Base-by-base conservation (phyloP, 2,888 invertebrate species). In the Erebia ligea region DNA sequence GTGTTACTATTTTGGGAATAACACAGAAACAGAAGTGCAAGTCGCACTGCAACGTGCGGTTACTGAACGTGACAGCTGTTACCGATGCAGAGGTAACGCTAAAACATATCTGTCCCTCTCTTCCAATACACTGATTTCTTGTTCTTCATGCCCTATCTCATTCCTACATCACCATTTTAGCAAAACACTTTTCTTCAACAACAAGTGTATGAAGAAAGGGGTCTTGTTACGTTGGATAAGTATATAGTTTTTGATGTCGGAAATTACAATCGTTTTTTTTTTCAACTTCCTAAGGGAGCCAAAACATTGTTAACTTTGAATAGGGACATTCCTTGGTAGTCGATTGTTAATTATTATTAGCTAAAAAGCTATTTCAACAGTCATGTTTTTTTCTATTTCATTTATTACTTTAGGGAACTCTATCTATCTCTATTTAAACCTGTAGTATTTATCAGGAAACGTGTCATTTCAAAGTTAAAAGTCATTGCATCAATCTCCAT, bases 61-160 rank as follows among this genome's bases (percentile, higher is more conserved):
- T 9, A 61, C 61, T 45, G 61, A 61, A 17, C 11, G 45, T 61
- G 61, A 45, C 61, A 61, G 61, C 61, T 61, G 61, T 45, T 61
- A 8, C 19, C n/a, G 13, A 42, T 11, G n/a, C 1, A 11, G 19
- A 13, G 15, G 19, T 13, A 45, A 15, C 61, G 21, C 13, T 8
- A 45, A 45, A 4, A 45, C 19, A 45, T 19, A 8, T 45, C 61
- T 45, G 21, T 61, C 61, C 45, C 61, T 45, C 4, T 61, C 45
- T 61, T 6, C 21, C 45, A 61, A 21, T 45, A 19, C 61, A 45
- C 19, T 4, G 11, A 13, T 13, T 17, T 13, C 19, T 17, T 61
- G 42, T 19, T 17, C 13, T 61, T 13, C 17, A 13, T 40, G 19
- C 42, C 19, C 61, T 45, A 45, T 61, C 61, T 45, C 19, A 10